Evolutionary conservation across 2,797 vertebrate genomes (phyloP), one percentile per base, ranked within the genome.

Genomic region (Alcedo quadribrachys): DNA sequence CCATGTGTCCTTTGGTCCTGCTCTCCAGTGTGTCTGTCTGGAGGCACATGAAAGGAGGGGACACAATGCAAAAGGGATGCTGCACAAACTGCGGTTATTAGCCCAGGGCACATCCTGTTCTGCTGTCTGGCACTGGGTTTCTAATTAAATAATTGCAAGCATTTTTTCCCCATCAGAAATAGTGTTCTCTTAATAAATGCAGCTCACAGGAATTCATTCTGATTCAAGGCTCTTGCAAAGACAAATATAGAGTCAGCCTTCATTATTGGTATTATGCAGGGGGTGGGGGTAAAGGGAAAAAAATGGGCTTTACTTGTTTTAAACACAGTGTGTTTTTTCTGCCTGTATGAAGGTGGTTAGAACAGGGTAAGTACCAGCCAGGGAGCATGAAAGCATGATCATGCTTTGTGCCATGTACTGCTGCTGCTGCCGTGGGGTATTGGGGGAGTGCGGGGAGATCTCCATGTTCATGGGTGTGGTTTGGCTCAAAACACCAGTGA

Each of bases 91-190:
- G 28, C 63, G 12, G 63, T 37, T 21, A 68, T 82, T 37, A 92
- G 66, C 81, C 63, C 37, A 8, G 54, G 51, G 73, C 85, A 61
- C 57, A 28, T 77, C 89, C 89, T 71, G 50, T 82, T 91, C 89
- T 80, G 66, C 54, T 89, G 79, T 92, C 86, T 55, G 69, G 68
- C 79, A 6, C 81, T 35, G 71, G 73, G 12, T 37, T 75, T 25
- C 91, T 88, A 94, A 92, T 89, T 51, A 86, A 87, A 91, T 90
- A 84, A 90, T 88, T 81, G 58, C 76, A 68, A 81, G 54, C 30
- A 6, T 65, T n/a, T 58, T 80, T 93, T 89, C 75, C 71, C 60
- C 25, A 1, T 81, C 74, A 78, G 77, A 87, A 81, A 33, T 12
- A 68, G 35, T 4, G 28, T 21, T 67, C 67, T 51, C 58, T 46